Conservation (phyloP, 1,140 invertebrate species). For the Chionoecetes opilio region DNA sequence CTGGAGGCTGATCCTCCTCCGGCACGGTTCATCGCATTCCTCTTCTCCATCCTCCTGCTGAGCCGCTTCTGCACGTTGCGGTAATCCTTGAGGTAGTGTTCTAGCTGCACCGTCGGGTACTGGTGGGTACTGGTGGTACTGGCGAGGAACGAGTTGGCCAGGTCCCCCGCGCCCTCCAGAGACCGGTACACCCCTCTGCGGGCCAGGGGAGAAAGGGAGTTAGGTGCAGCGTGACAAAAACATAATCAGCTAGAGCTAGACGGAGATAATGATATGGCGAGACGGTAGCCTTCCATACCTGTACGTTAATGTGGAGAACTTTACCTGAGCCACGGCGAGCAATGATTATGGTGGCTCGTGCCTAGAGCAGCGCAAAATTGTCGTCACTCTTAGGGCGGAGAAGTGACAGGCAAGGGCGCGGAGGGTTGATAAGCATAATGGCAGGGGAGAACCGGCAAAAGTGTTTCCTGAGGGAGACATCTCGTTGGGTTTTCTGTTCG, state of each 20-base stretch:
- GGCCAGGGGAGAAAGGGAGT: background rate
- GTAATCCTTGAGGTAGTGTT: constrained; percentile 91
- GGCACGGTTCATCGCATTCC: constrained; percentile 6
- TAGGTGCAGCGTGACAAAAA: background rate
- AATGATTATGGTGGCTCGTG: background rate
- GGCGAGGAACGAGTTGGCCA: constrained; percentile 84
- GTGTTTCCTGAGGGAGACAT: background rate
- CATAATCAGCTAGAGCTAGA: background rate
- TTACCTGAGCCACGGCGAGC: background rate
- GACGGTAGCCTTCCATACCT: background rate
- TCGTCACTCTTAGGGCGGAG: background rate
- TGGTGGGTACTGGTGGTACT: too few species aligned
- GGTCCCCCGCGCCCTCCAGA: constrained; percentile 80
- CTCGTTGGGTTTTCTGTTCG: background rate
- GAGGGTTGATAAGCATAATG: constrained; percentile 9
- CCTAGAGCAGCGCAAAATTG: background rate
- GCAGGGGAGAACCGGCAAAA: background rate
- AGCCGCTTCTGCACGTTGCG: constrained; percentile 89
- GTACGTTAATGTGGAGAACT: background rate
- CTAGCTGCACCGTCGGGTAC: constrained; percentile 90
- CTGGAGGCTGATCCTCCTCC: constrained; percentile 53
- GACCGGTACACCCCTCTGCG: constrained; percentile 65
- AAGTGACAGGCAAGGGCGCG: constrained; percentile 3
- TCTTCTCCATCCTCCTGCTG: constrained; percentile 89
- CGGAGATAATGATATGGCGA: background rate